Evolutionary conservation across 2,113 vertebrate genomes (phyloP).

Genomic region (Vicugna pacos): DNA sequence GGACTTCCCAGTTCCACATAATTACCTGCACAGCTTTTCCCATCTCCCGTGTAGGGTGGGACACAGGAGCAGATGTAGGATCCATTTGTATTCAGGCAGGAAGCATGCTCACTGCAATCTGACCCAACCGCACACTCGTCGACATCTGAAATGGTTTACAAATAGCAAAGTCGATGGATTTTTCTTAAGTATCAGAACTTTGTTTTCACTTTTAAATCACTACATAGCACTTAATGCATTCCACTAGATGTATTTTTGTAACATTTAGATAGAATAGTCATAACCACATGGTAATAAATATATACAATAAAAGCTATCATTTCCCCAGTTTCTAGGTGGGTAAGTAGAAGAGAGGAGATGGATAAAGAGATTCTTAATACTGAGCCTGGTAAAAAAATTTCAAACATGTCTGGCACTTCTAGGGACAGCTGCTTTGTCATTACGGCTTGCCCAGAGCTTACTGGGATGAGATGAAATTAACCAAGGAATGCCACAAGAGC

Average conservation of each 20-base stretch:
- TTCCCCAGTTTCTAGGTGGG: background rate
- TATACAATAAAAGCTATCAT: background rate
- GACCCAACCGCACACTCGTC: constrained; percentile 97
- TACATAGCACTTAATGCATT: background rate
- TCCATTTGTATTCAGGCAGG: constrained; percentile 95
- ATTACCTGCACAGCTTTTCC: constrained; percentile 96
- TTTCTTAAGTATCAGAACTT: background rate
- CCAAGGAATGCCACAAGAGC: background rate
- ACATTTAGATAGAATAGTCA: background rate
- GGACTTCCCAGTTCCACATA: background rate
- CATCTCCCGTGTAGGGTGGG: constrained; percentile 94
- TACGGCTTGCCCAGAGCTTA: background rate
- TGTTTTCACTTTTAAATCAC: constrained; percentile 10
- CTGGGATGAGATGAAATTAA: background rate
- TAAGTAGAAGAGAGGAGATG: background rate
- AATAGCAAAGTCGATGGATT: background rate
- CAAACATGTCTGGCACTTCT: background rate
- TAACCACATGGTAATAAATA: background rate
- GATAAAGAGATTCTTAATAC: background rate
- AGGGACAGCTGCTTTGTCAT: background rate
- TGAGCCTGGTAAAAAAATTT: background rate
- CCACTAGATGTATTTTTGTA: background rate
- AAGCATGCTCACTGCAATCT: constrained; percentile 93
- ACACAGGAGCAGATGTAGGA: constrained; percentile 95
- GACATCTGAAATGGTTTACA: constrained; percentile 89